Conservation (phyloP, 1,140 invertebrate genomes). For the Cydia fagiglandana region DNA sequence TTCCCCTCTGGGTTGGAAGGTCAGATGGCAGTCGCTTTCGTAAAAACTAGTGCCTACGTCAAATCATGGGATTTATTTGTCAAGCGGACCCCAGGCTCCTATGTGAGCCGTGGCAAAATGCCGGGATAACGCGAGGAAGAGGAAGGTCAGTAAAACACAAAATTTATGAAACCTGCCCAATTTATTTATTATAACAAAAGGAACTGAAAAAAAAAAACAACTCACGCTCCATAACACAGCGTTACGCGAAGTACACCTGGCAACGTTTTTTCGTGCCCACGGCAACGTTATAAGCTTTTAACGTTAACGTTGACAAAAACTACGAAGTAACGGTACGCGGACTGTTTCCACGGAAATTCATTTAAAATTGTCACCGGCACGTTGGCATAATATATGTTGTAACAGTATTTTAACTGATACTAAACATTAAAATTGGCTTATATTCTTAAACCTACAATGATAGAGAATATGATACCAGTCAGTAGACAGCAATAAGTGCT, state of each 20-base stretch:
- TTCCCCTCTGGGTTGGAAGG: no score
- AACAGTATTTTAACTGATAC: neutral
- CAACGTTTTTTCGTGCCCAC: neutral
- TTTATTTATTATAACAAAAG: neutral
- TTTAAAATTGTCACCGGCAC: slow-evolving; percentile 3
- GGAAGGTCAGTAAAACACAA: no score
- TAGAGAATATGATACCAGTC: no score
- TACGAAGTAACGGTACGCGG: neutral
- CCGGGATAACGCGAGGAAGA: no score
- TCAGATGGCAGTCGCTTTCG: no score
- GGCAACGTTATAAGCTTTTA: neutral
- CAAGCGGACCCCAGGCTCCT: no score
- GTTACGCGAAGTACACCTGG: neutral
- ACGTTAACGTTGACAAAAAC: slow-evolving; percentile 13
- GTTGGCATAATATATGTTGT: neutral
- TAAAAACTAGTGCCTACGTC: no score
- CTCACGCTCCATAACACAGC: slow-evolving; percentile 5
- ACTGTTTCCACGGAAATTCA: neutral
- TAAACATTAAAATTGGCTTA: neutral
- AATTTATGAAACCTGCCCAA: neutral
- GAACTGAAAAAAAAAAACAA: neutral
- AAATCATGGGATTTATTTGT: no score
- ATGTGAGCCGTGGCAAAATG: no score
- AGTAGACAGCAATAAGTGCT: no score
- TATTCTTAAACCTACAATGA: no score